Evolutionary conservation across 2,797 vertebrate species (phyloP).

Genomic region (Botia kubotai): DNA sequence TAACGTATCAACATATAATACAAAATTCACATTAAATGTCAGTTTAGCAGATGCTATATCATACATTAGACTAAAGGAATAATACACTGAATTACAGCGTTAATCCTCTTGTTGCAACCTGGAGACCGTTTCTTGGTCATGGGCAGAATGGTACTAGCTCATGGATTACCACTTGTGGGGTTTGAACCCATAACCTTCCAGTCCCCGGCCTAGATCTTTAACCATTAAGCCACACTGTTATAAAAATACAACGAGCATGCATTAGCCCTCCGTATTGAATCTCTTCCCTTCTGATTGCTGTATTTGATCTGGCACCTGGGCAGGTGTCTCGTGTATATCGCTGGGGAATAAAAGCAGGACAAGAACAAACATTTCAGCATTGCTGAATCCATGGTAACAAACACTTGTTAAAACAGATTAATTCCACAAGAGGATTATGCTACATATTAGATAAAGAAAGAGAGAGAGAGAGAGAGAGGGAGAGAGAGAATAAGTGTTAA

Average conservation of each 20-base stretch:
- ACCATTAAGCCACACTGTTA: not conserved
- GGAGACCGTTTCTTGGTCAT: no score
- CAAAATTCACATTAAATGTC: no score
- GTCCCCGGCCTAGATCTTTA: not conserved
- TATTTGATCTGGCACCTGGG: constrained; percentile 10
- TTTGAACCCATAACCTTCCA: not conserved
- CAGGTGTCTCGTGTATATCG: constrained; percentile 26
- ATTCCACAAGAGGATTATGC: constrained; percentile 80
- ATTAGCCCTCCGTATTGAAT: not conserved
- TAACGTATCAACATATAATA: no score
- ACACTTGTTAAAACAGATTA: constrained; percentile 78
- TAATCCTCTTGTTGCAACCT: no score
- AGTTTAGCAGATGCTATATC: no score
- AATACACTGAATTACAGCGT: no score
- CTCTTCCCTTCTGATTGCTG: constrained; percentile 1
- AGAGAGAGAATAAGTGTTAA: constrained; percentile 54
- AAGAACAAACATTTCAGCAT: constrained; percentile 43
- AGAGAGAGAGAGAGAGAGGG: constrained; percentile 56
- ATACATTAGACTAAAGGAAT: no score
- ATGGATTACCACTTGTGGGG: not conserved
- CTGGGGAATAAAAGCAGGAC: constrained; percentile 32
- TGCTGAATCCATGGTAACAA: constrained; percentile 65
- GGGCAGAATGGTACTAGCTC: no score
- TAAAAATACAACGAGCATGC: no score
- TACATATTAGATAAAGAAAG: constrained; percentile 74